Evolutionary conservation across 2,888 invertebrate genomes (phyloP).

Genomic region (Microlaimidae sp.): DNA sequence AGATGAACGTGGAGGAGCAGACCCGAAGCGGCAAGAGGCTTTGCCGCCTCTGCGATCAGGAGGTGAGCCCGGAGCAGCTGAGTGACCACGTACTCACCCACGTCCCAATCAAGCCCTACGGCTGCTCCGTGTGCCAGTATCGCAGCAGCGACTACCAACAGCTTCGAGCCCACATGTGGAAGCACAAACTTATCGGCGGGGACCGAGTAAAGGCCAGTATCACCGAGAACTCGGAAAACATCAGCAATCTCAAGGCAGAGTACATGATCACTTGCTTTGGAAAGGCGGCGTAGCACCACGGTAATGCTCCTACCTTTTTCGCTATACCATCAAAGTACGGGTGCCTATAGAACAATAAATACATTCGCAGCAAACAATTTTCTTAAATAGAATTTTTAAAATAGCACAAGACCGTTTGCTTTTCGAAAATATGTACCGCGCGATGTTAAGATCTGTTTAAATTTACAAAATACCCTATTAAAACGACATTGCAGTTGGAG

Average conservation of each 20-base stretch:
- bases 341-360: too few relatives aligned
- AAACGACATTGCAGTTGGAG: too few relatives aligned
- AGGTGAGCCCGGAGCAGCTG: neutral
- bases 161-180: neutral
- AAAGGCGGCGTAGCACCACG: too few relatives aligned
- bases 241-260: neutral
- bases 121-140: neutral
- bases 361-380: too few relatives aligned
- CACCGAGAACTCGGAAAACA: neutral
- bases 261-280: neutral
- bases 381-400: too few relatives aligned
- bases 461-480: too few relatives aligned
- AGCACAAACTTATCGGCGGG: conserved; percentile 2
- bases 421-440: too few relatives aligned
- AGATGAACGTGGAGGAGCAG: too few relatives aligned
- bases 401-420: too few relatives aligned
- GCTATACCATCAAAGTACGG: too few relatives aligned
- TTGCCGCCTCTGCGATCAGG: neutral
- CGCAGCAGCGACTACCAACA: neutral
- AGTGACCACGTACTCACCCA: neutral
- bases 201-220: neutral
- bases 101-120: neutral
- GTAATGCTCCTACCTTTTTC: too few relatives aligned
- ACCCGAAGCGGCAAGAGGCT: neutral
- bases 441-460: too few relatives aligned